These are phyloP conservation scores for Poecilus cupreus DNA, from an alignment of 2,888 invertebrate species.

Conservation along the genomic window DNA sequence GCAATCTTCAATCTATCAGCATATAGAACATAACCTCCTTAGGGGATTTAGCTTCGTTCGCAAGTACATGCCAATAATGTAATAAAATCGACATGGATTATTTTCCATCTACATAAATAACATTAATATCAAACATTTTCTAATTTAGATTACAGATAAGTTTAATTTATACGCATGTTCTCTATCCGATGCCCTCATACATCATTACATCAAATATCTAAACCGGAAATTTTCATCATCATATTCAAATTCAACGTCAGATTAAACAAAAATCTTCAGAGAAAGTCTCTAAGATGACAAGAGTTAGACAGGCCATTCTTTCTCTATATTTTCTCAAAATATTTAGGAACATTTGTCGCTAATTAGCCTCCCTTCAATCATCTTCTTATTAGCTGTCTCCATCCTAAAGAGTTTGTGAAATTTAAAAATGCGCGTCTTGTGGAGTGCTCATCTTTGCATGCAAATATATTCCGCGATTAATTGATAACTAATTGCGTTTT, in stretches of 20 bases:
- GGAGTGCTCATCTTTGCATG: background rate
- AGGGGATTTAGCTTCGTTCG: background rate
- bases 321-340: no score
- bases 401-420: no score
- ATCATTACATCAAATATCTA: slow-evolving; percentile 15
- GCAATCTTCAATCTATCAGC: background rate
- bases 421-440: no score
- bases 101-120: background rate
- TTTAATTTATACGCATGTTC: slow-evolving; percentile 22
- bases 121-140: slow-evolving; percentile 25
- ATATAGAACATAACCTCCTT: background rate
- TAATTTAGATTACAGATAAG: slow-evolving; percentile 33
- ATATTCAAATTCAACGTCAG: slow-evolving; percentile 17
- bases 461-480: slow-evolving; percentile 57
- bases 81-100: background rate
- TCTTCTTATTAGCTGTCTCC: no score
- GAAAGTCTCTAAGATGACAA: slow-evolving; percentile 25
- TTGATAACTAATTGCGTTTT: slow-evolving; percentile 57
- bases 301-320: background rate
- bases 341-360: no score
- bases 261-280: slow-evolving; percentile 35
- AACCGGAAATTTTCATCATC: slow-evolving; percentile 21
- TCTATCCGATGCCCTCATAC: background rate
- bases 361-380: no score
- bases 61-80: background rate